Evolutionary conservation across 2,888 invertebrate genomes (phyloP).

Genomic region (Globia sparganii): DNA sequence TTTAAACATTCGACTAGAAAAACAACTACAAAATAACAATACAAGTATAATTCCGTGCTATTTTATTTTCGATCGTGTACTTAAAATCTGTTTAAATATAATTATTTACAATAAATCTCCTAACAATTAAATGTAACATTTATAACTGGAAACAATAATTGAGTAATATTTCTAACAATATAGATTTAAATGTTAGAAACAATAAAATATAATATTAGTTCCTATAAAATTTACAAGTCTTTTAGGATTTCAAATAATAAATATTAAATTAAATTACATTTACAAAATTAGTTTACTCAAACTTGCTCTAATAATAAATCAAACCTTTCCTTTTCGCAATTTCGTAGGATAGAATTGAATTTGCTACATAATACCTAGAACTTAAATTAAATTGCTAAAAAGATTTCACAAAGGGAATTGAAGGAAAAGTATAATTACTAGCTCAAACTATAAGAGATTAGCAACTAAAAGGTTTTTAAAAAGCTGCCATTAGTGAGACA

Average conservation of each 20-base stretch:
- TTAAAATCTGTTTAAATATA: slow-evolving; percentile 51
- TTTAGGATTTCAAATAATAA: slow-evolving; percentile 40
- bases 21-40: slow-evolving; percentile 71
- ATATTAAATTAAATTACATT: slow-evolving; percentile 16
- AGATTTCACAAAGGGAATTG: slow-evolving; percentile 60
- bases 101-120: slow-evolving; percentile 58
- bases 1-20: slow-evolving; percentile 72
- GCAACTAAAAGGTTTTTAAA: slow-evolving; percentile 25
- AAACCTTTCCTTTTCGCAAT: slow-evolving; percentile 42
- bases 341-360: slow-evolving; percentile 66
- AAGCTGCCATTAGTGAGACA: background rate
- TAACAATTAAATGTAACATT: slow-evolving; percentile 51
- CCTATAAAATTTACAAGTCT: slow-evolving; percentile 61
- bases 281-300: slow-evolving; percentile 12
- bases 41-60: slow-evolving; percentile 72
- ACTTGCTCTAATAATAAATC: background rate
- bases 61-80: slow-evolving; percentile 66
- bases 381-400: slow-evolving; percentile 65
- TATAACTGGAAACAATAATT: slow-evolving; percentile 37
- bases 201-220: background rate
- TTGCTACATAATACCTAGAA: slow-evolving; percentile 66
- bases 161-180: slow-evolving; percentile 37
- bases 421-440: slow-evolving; percentile 43
- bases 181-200: background rate
- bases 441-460: slow-evolving; percentile 39